phyloP scores from a whole-genome alignment of 2,113 vertebrate species.

The Psittacula cyanocephala region DNA sequence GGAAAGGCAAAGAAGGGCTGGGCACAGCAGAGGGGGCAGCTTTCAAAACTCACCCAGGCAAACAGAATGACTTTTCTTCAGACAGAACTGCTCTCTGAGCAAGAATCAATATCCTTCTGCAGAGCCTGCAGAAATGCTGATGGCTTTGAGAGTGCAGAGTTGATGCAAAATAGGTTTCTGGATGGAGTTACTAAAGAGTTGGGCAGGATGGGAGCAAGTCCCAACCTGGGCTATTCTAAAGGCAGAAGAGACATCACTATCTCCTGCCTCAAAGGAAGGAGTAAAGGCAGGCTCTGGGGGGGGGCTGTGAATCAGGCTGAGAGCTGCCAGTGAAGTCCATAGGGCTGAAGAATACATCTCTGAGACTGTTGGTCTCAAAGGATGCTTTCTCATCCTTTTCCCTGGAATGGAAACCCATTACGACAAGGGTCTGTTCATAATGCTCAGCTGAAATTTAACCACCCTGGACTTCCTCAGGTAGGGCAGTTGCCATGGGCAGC shows the following conservation, averaged over 20 bases:
- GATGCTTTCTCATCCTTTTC: not conserved
- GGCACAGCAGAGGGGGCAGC: not conserved
- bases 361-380: not conserved
- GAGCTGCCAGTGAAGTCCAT: not conserved
- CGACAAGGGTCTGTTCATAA: not conserved
- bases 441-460: not conserved
- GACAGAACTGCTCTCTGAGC: not conserved
- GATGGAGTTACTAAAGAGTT: not conserved
- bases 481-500: not conserved
- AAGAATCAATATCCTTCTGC: not conserved
- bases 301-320: not conserved
- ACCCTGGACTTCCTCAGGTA: not conserved
- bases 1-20: not conserved
- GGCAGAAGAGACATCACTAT: not conserved
- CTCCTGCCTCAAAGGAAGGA: not conserved
- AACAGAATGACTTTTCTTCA: not conserved
- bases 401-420: not conserved
- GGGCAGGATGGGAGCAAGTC: not conserved
- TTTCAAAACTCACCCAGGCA: not conserved
- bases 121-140: not conserved
- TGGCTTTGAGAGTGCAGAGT: accelerated
- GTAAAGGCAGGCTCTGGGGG: not conserved
- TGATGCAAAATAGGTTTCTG: not conserved
- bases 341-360: not conserved
- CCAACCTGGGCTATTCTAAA: accelerated